Conservation (phyloP, 2,888 invertebrate species). For the Theodoxus fluviatilis region DNA sequence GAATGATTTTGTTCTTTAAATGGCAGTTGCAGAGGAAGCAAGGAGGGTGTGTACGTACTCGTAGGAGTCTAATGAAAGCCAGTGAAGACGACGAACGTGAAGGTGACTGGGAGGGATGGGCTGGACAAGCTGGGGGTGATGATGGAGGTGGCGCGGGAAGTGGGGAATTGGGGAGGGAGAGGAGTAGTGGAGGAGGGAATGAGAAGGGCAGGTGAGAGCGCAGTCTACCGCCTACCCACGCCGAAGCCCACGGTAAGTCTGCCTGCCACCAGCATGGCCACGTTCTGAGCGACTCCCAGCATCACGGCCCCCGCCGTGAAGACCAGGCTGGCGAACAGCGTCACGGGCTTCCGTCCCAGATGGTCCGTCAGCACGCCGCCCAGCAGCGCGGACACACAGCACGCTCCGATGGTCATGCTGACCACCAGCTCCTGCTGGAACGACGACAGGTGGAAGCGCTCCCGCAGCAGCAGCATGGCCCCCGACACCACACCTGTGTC, state of each 20-base stretch:
- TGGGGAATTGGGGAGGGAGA: too few relatives aligned
- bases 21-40: too few relatives aligned
- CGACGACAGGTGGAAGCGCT: conserved; percentile 64
- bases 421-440: conserved; percentile 68
- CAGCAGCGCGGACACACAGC: conserved; percentile 65
- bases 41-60: too few relatives aligned
- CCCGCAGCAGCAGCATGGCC: conserved; percentile 66
- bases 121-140: too few relatives aligned
- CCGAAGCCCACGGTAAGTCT: conserved; percentile 67
- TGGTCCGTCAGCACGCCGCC: conserved; percentile 68
- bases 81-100: too few relatives aligned
- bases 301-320: conserved; percentile 68
- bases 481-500: conserved; percentile 71
- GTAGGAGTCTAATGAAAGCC: too few relatives aligned
- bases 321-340: conserved; percentile 67
- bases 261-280: conserved; percentile 65
- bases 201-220: too few relatives aligned
- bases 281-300: conserved; percentile 63
- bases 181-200: too few relatives aligned
- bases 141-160: too few relatives aligned
- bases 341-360: conserved; percentile 68
- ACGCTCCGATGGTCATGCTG: conserved; percentile 67
- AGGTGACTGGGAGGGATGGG: too few relatives aligned
- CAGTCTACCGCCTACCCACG: too few relatives aligned
- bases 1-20: too few relatives aligned